Evolutionary conservation across 2,888 invertebrate species (phyloP).

Genomic region (Coremacera marginata): DNA sequence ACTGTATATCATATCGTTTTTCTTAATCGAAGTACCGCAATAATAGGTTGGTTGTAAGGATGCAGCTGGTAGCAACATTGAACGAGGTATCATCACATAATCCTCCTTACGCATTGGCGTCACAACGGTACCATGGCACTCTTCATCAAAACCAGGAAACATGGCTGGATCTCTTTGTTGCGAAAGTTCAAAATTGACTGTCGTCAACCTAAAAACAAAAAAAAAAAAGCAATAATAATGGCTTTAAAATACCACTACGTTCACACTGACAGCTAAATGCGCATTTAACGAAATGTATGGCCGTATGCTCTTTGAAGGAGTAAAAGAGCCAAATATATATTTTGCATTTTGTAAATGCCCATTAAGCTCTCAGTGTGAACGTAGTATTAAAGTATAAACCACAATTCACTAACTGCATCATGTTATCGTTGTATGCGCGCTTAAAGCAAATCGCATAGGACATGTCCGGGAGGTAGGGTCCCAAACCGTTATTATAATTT

Average conservation of each 20-base stretch:
- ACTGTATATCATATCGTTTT: background rate
- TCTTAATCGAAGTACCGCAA: constrained; percentile 57
- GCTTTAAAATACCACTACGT: too few relatives aligned
- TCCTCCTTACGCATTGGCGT: constrained; percentile 71
- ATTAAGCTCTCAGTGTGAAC: too few relatives aligned
- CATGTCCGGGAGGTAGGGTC: constrained; percentile 73
- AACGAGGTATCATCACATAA: constrained; percentile 72
- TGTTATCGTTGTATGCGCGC: constrained; percentile 54
- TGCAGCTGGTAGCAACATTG: constrained; percentile 71
- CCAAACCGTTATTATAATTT: constrained; percentile 73
- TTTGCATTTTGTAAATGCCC: too few relatives aligned
- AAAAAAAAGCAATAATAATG: too few relatives aligned
- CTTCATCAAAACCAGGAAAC: constrained; percentile 66
- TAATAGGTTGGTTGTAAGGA: constrained; percentile 63
- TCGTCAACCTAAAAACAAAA: constrained; percentile 54
- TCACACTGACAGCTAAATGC: too few relatives aligned
- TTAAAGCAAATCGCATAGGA: constrained; percentile 77
- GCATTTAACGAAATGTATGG: too few relatives aligned
- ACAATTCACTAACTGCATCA: constrained; percentile 58
- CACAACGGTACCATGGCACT: constrained; percentile 72
- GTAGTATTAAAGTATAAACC: background rate
- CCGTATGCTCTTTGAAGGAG: too few relatives aligned
- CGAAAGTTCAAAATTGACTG: constrained; percentile 56
- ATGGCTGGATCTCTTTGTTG: constrained; percentile 46
- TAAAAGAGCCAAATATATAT: too few relatives aligned